phyloP scores from a whole-genome alignment of 2,797 vertebrate species.

The Gambelia wislizenii region DNA sequence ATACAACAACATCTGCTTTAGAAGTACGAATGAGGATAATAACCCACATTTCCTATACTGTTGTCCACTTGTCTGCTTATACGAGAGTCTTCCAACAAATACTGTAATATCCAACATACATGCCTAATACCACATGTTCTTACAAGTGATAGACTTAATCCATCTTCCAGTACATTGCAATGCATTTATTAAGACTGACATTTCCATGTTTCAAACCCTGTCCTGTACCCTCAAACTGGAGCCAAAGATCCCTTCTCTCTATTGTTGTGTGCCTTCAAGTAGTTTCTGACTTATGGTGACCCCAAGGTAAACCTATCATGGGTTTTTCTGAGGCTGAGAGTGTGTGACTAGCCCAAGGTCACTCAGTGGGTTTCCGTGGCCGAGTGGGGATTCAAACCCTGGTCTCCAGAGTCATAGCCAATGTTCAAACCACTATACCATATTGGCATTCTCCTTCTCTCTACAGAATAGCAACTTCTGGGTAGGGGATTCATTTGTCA shows the following conservation, averaged over 20 bases:
- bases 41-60: neutral
- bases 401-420: no score
- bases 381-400: no score
- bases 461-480: neutral
- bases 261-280: no score
- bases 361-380: no score
- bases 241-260: no score
- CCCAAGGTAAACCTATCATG: no score
- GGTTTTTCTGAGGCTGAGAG: no score
- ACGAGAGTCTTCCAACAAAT: conserved; percentile 10
- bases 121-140: conserved; percentile 30
- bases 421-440: no score
- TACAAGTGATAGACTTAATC: neutral
- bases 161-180: neutral
- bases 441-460: no score
- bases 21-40: conserved; percentile 4
- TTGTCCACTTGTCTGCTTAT: neutral
- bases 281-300: no score
- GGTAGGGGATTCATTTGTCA: neutral
- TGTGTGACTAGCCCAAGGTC: no score
- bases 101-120: neutral
- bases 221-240: neutral
- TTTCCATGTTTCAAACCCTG: neutral
- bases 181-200: neutral
- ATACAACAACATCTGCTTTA: conserved; percentile 17